phyloP scores from a whole-genome alignment of 2,113 vertebrate species.

The Vanacampus margaritifer region DNA sequence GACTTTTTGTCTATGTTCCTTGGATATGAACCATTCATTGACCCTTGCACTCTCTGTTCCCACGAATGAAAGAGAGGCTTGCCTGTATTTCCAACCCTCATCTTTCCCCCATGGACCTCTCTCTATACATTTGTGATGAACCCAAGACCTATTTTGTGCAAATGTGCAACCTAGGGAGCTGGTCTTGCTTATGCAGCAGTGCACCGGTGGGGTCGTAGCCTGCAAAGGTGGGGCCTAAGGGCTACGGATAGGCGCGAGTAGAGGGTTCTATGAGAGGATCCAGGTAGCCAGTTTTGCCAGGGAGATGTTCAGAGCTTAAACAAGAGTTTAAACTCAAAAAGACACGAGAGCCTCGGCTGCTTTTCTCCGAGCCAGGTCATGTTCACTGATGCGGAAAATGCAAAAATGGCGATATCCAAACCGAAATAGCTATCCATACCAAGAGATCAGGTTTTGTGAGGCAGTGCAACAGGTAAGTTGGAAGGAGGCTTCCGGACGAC shows the following conservation, averaged over 20 bases:
- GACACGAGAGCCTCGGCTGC: conserved; percentile 1
- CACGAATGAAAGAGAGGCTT: conserved; percentile 56
- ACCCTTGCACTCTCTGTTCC: conserved; percentile 59
- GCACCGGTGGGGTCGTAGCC: conserved; percentile 33
- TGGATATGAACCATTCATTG: conserved; percentile 61
- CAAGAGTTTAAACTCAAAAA: conserved; percentile 36
- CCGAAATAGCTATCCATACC: conserved; percentile 27
- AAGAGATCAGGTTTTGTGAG: conserved; percentile 41
- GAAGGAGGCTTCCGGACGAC: conserved; percentile 19
- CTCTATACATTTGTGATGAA: conserved; percentile 59
- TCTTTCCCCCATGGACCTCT: conserved; percentile 35
- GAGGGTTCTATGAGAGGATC: conserved; percentile 24
- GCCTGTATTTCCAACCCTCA: conserved; percentile 55
- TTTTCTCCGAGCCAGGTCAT: conserved; percentile 14
- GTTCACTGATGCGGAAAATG: conserved; percentile 31
- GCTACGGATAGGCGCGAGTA: conserved; percentile 19
- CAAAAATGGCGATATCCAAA: conserved; percentile 48
- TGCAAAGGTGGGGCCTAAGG: conserved; percentile 24
- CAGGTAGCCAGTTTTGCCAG: conserved; percentile 37
- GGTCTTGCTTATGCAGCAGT: conserved; percentile 30
- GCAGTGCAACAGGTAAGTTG: conserved; percentile 29
- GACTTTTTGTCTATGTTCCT: conserved; percentile 51
- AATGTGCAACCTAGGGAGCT: conserved; percentile 50
- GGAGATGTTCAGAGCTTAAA: conserved; percentile 33
- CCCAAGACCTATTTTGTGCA: conserved; percentile 60